Percentiles rank a stretch among this genome's conserved stretches.
phyloP scores from a whole-genome alignment of 2,888 invertebrate genomes.

The Cephus nigrinus region DNA sequence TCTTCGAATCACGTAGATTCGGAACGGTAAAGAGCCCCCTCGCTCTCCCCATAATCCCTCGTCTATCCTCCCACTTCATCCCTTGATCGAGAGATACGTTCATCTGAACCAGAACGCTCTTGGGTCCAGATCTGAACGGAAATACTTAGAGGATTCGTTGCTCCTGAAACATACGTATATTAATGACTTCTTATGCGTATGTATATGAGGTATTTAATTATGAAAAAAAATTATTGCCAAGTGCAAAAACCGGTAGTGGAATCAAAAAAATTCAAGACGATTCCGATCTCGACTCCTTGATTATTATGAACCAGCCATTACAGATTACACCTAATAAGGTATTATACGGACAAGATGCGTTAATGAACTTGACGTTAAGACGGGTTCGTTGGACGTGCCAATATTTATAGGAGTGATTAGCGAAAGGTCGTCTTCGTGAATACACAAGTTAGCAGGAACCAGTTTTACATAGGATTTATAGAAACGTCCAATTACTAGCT shows the following conservation, averaged over 20 bases:
- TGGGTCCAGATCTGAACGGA: not conserved
- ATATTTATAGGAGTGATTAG: not conserved
- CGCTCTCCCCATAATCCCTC: not conserved
- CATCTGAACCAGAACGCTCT: not conserved
- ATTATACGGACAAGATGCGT: not conserved
- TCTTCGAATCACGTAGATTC: constrained; percentile 34
- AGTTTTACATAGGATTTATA: not conserved
- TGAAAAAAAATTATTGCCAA: not conserved
- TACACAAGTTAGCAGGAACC: not conserved
- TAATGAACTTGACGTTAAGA: not conserved
- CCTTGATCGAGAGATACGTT: not conserved
- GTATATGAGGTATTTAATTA: not conserved
- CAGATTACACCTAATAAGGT: not conserved
- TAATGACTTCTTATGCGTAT: not conserved
- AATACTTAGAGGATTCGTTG: not conserved
- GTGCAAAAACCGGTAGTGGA: not conserved
- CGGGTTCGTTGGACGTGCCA: not conserved
- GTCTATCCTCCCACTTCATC: not conserved
- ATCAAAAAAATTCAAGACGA: not conserved
- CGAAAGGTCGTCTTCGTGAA: not conserved
- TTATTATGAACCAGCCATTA: not conserved
- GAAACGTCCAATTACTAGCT: not conserved
- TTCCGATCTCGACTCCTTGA: not conserved
- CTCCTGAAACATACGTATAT: not conserved
- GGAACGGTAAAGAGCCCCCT: constrained; percentile 36